Percentiles rank a stretch among this genome's conserved stretches.
These are phyloP conservation scores for Synergus umbraculus DNA, from an alignment of 2,888 invertebrate genomes.

Conservation along the genomic window DNA sequence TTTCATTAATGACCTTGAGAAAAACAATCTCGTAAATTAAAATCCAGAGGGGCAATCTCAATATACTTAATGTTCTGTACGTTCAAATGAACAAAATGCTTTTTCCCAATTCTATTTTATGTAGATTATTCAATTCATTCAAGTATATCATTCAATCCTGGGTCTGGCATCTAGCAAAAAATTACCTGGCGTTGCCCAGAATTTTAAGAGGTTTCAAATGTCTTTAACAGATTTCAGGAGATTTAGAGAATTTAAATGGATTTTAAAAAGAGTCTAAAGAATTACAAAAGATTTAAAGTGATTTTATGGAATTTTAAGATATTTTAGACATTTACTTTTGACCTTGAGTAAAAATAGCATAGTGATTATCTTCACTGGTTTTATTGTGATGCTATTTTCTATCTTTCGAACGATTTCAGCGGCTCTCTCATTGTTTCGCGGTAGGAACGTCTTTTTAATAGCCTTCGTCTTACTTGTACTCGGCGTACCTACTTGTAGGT, in stretches of 20 bases:
- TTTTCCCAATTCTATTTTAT: too few species aligned
- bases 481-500: slow-evolving; percentile 8
- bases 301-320: not conserved
- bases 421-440: slow-evolving; percentile 1
- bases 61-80: too few species aligned
- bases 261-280: too few species aligned
- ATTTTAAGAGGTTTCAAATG: too few species aligned
- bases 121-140: too few species aligned
- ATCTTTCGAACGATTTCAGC: not conserved
- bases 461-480: slow-evolving; percentile 39
- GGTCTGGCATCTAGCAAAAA: not conserved
- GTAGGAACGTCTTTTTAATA: slow-evolving; percentile 9
- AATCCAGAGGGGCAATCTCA: too few species aligned
- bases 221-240: too few species aligned
- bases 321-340: too few species aligned
- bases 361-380: not conserved
- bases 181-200: too few species aligned
- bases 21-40: not conserved
- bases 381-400: not conserved
- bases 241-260: too few species aligned
- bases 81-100: too few species aligned
- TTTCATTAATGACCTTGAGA: not conserved
- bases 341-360: not conserved
- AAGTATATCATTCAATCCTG: too few species aligned
- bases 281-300: not conserved